Evolutionary conservation across 2,797 vertebrate genomes (phyloP), one percentile per base, ranked within the genome.

Genomic region (Acanthopagrus latus): DNA sequence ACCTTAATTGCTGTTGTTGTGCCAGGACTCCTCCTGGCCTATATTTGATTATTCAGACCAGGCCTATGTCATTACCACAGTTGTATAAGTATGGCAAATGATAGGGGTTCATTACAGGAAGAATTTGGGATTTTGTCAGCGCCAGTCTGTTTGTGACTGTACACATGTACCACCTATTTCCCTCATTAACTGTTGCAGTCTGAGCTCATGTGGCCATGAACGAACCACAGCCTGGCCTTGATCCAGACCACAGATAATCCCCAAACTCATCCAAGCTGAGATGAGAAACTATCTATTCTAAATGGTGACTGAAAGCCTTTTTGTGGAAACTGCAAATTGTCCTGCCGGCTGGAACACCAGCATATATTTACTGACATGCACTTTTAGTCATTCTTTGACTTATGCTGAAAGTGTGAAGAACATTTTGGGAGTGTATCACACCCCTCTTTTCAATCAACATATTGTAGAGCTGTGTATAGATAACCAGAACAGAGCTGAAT

Each of bases 1-100:
- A 84, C 67, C 84, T 88, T 93, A 89, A 93, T 91, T 92, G 89
- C 74, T 78, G 76, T 75, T 79, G 60, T 64, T 75, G 57, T 87
- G 89, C 82, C 88, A 92, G 74, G 58, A 67, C 70, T 91, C 78
- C 68, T 83, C 76, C 74, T 83, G 84, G 48, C 89, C 85, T 83
- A 76, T 71, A 84, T 89, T 81, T 80, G 47, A 83, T 77, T 75
- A 72, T 88, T 86, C 74, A 82, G 48, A 56, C 64, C 59, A 69
- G 70, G 46, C 76, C 71, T 57, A 58, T 71, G 67, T 81, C 65
- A 79, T 85, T 82, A 85, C 44, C 63, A 55, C 38, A 12, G 48
- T 71, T 73, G 25, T 73, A 23, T 25, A 54, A 65, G 51, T 51
- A 52, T 56, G 43, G 21, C 20, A 60, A 59, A 80, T 69, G 18